Base-by-base conservation (phyloP, 2,888 invertebrate genomes). In the Psococerastis gibbosa region DNA sequence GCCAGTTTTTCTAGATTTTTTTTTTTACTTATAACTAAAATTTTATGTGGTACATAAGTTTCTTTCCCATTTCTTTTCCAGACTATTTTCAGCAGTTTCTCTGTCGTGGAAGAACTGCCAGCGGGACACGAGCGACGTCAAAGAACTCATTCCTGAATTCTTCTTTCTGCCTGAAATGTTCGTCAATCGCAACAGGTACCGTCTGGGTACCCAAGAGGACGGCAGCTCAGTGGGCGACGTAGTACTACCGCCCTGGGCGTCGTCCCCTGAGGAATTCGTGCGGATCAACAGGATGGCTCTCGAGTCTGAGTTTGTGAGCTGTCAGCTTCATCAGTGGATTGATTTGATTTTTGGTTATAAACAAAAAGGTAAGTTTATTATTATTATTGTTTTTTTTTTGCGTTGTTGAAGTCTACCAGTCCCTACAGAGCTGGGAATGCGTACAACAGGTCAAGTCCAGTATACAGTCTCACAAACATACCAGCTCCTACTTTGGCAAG, bases 161-260 rank as follows among this genome's bases (percentile, higher is more conserved):
- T 99, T 92, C 69, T 98, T 94, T 68, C 70, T 99, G 49, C 97
- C 98, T 9, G 98, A 99, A 68, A 95, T 99, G 92, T 79, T 99
- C 57, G 78, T 87, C 47, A 98, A 99, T 61, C 68, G 69, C 42
- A 83, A 82, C 61, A 65, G 69, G 32, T 95, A 87, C 66, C 73
- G 85, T 47, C 67, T 97, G 48, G 95, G 95, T 22, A 71, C 78
- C 49, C 80, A 85, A 42, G 92, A 94, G 55, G 89, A 91, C 43
- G 85, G 74, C 1, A 64, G 64, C 32, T 60, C 68, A 20, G 78
- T 83, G 9, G 79, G 78, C 3, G 84, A 94, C 61, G 89, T 97
- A 4, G 76, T 85, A 53, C 68, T 98, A 44, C 98, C 98, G 1
- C 87, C 89, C 0, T 98, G 98, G 98, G 94, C 97, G 2, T 80